Evolutionary conservation across 2,113 vertebrate genomes (phyloP).

Genomic region (Podilymbus podiceps): DNA sequence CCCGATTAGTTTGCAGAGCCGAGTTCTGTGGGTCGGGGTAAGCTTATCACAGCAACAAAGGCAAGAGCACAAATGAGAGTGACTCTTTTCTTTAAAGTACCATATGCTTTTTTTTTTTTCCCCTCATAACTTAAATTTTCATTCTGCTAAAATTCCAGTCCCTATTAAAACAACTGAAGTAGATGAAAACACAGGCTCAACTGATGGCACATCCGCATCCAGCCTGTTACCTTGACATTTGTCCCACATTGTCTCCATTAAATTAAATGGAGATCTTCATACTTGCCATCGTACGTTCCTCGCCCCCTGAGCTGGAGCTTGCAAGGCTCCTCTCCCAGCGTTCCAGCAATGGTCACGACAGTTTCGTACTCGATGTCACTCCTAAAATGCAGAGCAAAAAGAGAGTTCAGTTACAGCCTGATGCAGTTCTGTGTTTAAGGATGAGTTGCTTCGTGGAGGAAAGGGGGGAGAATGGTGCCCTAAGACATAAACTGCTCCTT

Average conservation of each 20-base stretch:
- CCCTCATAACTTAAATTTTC: not conserved
- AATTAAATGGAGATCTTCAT: not conserved
- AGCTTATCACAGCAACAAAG: not conserved
- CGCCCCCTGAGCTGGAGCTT: constrained; percentile 75
- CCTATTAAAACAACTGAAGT: not conserved
- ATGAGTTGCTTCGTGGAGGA: not conserved
- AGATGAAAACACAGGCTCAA: not conserved
- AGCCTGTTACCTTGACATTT: not conserved
- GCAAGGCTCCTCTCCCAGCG: constrained; percentile 78
- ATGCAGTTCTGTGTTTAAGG: not conserved
- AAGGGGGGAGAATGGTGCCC: not conserved
- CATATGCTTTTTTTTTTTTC: not conserved
- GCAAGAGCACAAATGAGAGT: not conserved
- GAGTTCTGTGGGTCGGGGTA: not conserved
- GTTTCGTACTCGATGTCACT: constrained; percentile 69
- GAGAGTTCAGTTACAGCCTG: not conserved
- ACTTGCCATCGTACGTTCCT: constrained; percentile 75
- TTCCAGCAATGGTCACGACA: constrained; percentile 71
- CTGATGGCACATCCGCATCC: not conserved
- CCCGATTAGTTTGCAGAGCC: not conserved
- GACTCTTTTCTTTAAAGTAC: not conserved
- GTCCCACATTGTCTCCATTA: not conserved
- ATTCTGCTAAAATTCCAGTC: not conserved
- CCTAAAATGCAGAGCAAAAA: constrained; percentile 63
- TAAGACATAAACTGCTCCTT: not conserved